Conservation (phyloP, 2,888 invertebrate species). For the Lepidochrysops patricia region DNA sequence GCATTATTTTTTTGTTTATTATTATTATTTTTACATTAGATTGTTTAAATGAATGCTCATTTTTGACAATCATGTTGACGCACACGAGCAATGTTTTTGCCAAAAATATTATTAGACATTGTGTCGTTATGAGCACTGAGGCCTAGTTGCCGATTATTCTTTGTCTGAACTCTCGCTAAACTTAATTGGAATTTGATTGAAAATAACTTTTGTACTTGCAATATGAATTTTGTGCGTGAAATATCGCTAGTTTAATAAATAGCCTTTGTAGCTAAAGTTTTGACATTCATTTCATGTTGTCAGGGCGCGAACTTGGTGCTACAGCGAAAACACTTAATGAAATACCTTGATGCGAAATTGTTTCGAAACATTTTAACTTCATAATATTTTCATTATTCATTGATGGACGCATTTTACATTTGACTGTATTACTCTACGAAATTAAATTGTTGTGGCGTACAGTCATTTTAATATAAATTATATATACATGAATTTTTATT, state of each 20-base stretch:
- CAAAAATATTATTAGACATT: too few relatives aligned
- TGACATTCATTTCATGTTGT: slow-evolving; percentile 2
- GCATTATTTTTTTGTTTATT: too few relatives aligned
- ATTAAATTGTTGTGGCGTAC: too few relatives aligned
- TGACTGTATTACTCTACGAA: too few relatives aligned
- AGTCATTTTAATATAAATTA: too few relatives aligned
- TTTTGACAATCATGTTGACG: too few relatives aligned
- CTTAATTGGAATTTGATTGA: not conserved
- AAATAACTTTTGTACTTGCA: not conserved
- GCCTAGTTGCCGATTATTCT: not conserved
- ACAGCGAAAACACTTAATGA: not conserved
- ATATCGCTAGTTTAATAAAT: slow-evolving; percentile 1
- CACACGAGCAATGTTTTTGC: too few relatives aligned
- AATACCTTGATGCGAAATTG: not conserved
- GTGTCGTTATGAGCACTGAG: not conserved
- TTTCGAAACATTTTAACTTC: not conserved
- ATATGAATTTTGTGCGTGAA: not conserved
- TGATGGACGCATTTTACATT: too few relatives aligned
- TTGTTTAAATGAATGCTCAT: too few relatives aligned
- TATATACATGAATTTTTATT: too few relatives aligned
- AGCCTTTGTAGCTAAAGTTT: slow-evolving; percentile 8
- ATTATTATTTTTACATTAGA: too few relatives aligned
- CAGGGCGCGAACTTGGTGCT: not conserved
- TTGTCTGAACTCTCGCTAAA: not conserved
- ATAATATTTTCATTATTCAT: not conserved